phyloP scores from a whole-genome alignment of 2,797 vertebrate genomes.

The Thalassophryne amazonica region DNA sequence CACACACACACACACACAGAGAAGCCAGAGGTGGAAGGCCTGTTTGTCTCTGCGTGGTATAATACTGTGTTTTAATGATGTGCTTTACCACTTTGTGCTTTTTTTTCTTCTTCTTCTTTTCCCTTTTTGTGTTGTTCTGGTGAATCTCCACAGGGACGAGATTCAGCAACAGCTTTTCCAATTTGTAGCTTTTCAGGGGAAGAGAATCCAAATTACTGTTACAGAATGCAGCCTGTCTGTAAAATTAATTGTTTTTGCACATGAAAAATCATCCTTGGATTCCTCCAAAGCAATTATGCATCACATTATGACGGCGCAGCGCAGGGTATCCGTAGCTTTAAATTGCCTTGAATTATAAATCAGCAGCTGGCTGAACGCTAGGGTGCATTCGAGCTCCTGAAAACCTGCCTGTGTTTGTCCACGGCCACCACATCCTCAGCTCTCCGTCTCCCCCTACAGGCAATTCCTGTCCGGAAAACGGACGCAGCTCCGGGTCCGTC shows the following conservation, averaged over 20 bases:
- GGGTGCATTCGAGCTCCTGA: neutral
- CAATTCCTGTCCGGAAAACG: slow-evolving; percentile 91
- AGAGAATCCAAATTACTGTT: neutral
- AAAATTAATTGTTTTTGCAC: slow-evolving; percentile 16
- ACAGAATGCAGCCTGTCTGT: too few relatives aligned
- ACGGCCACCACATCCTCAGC: too few relatives aligned
- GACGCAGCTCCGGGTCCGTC: slow-evolving; percentile 90
- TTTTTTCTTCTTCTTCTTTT: slow-evolving; percentile 5
- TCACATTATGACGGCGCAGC: neutral
- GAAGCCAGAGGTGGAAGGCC: neutral
- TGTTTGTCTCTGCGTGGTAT: slow-evolving; percentile 1
- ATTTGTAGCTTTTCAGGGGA: neutral
- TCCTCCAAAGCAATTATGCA: neutral
- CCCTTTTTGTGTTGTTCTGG: neutral
- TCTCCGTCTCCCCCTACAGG: slow-evolving; percentile 73
- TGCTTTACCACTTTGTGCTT: slow-evolving; percentile 9
- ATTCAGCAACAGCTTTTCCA: neutral
- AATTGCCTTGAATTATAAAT: neutral
- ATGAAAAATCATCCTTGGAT: neutral
- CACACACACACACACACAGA: neutral
- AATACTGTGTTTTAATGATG: slow-evolving; percentile 39
- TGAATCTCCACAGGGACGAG: slow-evolving; percentile 7
- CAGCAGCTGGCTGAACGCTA: neutral
- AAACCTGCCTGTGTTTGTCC: neutral
- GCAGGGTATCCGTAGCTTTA: neutral